Percentiles rank a stretch among this genome's conserved stretches.
Evolutionary conservation across 1,140 invertebrate genomes (phyloP).

Genomic region (Zaprionus africanus): DNA sequence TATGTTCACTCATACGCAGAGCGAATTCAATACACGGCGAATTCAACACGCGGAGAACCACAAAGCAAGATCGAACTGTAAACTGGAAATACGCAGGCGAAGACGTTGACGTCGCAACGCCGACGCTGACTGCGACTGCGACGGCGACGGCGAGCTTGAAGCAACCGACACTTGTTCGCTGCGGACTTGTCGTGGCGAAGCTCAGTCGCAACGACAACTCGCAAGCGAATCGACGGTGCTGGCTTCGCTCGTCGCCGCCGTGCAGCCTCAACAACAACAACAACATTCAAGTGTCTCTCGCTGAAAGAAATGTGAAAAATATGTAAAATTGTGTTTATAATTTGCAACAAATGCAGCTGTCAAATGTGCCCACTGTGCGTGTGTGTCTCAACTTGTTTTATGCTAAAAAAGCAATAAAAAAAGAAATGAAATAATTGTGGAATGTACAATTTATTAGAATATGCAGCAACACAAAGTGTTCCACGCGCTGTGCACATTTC

Average conservation of each 20-base stretch:
- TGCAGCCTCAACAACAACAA: conserved; percentile 58
- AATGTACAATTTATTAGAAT: conserved; percentile 11
- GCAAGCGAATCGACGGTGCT: conserved; percentile 78
- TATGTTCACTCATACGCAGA: conserved; percentile 33
- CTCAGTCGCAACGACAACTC: conserved; percentile 79
- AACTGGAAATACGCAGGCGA: conserved; percentile 37
- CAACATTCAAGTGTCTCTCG: conserved; percentile 57
- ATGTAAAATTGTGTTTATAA: conserved; percentile 59
- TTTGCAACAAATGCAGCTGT: conserved; percentile 68
- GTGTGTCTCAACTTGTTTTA: conserved; percentile 42
- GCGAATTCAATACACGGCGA: conserved; percentile 28
- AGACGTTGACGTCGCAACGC: conserved; percentile 2
- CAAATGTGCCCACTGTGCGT: conserved; percentile 38
- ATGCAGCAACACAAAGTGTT: conserved; percentile 16
- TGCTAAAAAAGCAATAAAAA: conserved; percentile 50
- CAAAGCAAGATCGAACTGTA: conserved; percentile 36
- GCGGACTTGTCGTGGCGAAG: conserved; percentile 55
- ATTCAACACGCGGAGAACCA: conserved; percentile 25
- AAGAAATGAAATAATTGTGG: conserved; percentile 12
- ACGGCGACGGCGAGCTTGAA: conserved; percentile 12
- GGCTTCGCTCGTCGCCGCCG: conserved; percentile 69
- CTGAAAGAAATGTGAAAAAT: conserved; percentile 63
- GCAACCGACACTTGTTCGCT: conserved; percentile 78
- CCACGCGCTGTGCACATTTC: conserved; percentile 52
- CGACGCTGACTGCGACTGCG: too few species aligned